Conservation (phyloP, 1,140 invertebrate species). For the Leptinotarsa undecemlineata region DNA sequence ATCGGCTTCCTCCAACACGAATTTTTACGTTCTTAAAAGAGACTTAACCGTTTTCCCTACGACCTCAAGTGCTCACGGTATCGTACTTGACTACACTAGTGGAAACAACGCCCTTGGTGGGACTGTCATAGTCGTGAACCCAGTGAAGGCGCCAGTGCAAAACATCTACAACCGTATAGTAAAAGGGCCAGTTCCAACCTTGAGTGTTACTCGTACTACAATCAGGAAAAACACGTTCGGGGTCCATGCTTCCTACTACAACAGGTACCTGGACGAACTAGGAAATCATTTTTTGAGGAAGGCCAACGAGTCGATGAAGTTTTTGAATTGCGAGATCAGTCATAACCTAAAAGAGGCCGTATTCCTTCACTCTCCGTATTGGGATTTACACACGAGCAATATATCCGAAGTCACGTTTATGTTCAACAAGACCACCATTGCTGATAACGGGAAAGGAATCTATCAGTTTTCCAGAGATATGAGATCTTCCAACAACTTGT, state of each 20-base stretch:
- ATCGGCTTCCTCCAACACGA: constrained; percentile 62
- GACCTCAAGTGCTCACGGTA: constrained; percentile 79
- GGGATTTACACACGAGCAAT: constrained; percentile 80
- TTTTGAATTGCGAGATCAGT: constrained; percentile 78
- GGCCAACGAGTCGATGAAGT: constrained; percentile 82
- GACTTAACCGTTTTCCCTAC: constrained; percentile 87
- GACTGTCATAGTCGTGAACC: constrained; percentile 79
- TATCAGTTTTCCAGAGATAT: constrained; percentile 87
- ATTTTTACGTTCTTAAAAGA: constrained; percentile 75
- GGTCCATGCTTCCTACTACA: constrained; percentile 85
- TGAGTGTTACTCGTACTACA: constrained; percentile 70
- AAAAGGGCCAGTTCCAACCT: constrained; percentile 74
- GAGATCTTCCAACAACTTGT: constrained; percentile 90
- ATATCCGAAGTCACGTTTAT: constrained; percentile 83
- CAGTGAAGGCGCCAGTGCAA: constrained; percentile 71
- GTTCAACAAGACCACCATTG: constrained; percentile 82
- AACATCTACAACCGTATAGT: constrained; percentile 72
- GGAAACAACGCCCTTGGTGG: constrained; percentile 78
- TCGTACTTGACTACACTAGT: constrained; percentile 82
- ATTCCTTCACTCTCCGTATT: constrained; percentile 79
- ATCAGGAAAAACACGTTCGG: constrained; percentile 83
- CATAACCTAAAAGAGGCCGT: constrained; percentile 80
- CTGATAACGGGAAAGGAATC: constrained; percentile 83
- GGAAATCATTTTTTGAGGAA: constrained; percentile 85
- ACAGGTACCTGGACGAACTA: constrained; percentile 80